Conservation (phyloP, 2,113 vertebrate species). For the Otocyon megalotis region DNA sequence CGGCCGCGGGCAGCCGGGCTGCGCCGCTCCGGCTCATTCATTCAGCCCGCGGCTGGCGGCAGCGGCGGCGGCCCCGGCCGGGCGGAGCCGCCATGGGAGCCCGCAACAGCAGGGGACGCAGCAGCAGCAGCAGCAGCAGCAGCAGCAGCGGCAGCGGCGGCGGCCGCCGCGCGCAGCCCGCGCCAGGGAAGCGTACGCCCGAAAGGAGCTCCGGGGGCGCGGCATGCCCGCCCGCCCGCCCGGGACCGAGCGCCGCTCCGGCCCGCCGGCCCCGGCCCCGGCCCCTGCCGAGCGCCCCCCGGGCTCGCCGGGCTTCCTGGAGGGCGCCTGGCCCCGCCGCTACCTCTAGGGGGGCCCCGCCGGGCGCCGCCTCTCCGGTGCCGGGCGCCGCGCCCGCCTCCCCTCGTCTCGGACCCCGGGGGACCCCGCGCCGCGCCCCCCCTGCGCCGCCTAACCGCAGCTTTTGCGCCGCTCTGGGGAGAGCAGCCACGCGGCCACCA, state of each 20-base stretch:
- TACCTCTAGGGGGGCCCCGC: constrained; percentile 49
- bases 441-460: constrained; percentile 61
- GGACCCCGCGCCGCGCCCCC: constrained; percentile 69
- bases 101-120: constrained; percentile 75
- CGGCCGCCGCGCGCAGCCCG: constrained; percentile 72
- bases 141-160: constrained; percentile 69
- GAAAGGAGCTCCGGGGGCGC: constrained; percentile 79
- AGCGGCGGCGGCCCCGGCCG: constrained; percentile 74
- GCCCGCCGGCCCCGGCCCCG: constrained; percentile 52
- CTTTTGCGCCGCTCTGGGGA: constrained; percentile 63
- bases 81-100: constrained; percentile 82
- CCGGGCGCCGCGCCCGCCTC: constrained; percentile 57
- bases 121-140: constrained; percentile 72
- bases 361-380: constrained; percentile 57
- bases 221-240: constrained; percentile 82
- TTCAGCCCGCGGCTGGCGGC: constrained; percentile 81
- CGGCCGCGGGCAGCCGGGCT: constrained; percentile 80
- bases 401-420: constrained; percentile 65
- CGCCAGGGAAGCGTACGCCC: constrained; percentile 78
- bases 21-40: constrained; percentile 81
- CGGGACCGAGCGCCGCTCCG: constrained; percentile 69
- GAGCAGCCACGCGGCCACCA: constrained; percentile 67
- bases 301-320: constrained; percentile 47
- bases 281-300: constrained; percentile 57
- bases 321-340: constrained; percentile 47